Percentiles rank a stretch among this genome's conserved stretches.
Evolutionary conservation across 2,797 vertebrate genomes (phyloP).

Genomic region (Rhodeus uyekii): DNA sequence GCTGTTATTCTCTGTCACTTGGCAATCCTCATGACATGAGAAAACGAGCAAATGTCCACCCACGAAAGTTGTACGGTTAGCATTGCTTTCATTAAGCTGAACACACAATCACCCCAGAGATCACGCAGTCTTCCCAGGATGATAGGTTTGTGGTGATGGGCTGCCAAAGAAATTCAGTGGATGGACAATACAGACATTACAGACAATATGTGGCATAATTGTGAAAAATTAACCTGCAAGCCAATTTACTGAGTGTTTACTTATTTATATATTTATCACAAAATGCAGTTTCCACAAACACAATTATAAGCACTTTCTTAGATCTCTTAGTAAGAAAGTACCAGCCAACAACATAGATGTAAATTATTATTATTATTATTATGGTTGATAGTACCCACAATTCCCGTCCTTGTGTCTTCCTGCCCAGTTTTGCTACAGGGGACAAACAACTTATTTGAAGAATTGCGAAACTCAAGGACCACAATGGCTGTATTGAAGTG

Average conservation of each 20-base stretch:
- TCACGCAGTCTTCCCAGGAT: not conserved
- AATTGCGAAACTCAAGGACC: slow-evolving; percentile 17
- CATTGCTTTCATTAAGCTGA: not conserved
- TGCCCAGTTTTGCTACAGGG: slow-evolving; percentile 27
- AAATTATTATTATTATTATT: too few relatives aligned
- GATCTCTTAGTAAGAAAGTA: not conserved
- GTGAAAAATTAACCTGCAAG: not conserved
- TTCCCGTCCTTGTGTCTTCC: slow-evolving; percentile 3
- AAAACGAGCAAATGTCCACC: not conserved
- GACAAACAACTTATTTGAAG: slow-evolving; percentile 41
- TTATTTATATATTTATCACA: not conserved
- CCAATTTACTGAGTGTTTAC: not conserved
- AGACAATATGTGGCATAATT: not conserved
- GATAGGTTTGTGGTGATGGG: not conserved
- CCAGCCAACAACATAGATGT: not conserved
- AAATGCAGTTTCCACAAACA: not conserved
- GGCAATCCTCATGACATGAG: slow-evolving; percentile 26
- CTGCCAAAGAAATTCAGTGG: not conserved
- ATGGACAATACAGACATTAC: not conserved
- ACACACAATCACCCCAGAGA: not conserved
- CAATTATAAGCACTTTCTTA: not conserved
- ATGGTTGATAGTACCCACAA: slow-evolving; percentile 7
- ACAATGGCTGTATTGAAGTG: slow-evolving; percentile 41
- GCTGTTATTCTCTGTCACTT: slow-evolving; percentile 19
- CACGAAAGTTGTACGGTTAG: not conserved